Evolutionary conservation across 2,797 vertebrate genomes (phyloP), one percentile per base, ranked within the genome.

Genomic region (Coregonus sp.): DNA sequence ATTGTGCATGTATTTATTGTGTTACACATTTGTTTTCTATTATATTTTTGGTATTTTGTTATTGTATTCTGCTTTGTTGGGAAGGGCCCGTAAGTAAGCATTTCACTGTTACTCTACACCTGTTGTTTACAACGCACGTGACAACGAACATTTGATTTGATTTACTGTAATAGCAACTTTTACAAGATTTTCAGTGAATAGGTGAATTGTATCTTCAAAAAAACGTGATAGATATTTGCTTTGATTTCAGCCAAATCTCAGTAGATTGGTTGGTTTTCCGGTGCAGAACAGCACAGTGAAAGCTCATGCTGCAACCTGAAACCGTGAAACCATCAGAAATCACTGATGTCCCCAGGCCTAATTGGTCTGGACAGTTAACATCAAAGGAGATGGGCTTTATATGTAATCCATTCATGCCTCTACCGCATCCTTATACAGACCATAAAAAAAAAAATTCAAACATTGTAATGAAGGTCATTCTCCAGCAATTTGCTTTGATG

Each of bases 321-420:
- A 88, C 80, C 86, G 80, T 89, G 86, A 88, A 91, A 89, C 81
- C 75, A 77, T 81, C 84, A 78, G 84, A 90, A 91, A 85, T 86
- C 84, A 84, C 80, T 78, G 82, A 83, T 89, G 84, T 89, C 92
- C 91, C 80, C 81, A 29, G 92, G 90, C 87, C 86, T 91, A 89
- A 93, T 92, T 89, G 90, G 87, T 90, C 87, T 89, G 93, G 90
- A 90, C 89, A 90, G 91, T 93, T 92, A 89, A 93, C 92, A 93
- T 94, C 91, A 94, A 93, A 94, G 92, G 86, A 91, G 85, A 86
- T 74, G 78, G 86, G 88, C 87, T 91, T 91, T 87, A 87, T 89
- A 87, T 86, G 87, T 85, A 91, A 93, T 93, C 90, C 89, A 79
- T 84, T 89, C 86, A 83, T 86, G 88, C 75, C 82, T 89, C 81